These are phyloP conservation scores for Catagonus wagneri DNA, from an alignment of 2,113 vertebrate genomes.

Conservation along the genomic window DNA sequence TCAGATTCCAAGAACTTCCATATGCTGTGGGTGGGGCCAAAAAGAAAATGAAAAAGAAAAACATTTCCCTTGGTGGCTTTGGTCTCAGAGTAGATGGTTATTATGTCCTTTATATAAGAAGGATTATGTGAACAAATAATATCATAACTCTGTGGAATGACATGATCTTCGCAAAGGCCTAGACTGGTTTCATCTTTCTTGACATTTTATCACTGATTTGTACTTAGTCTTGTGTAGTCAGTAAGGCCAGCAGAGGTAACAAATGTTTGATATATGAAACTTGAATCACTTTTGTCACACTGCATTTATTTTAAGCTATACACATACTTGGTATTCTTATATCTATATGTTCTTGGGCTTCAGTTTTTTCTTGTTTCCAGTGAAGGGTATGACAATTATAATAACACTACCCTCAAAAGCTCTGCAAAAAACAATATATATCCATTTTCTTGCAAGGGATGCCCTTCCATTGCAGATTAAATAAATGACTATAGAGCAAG, in stretches of 20 bases:
- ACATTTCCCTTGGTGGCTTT: slow-evolving; percentile 89
- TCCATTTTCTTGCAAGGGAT: slow-evolving; percentile 67
- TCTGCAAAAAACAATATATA: slow-evolving; percentile 85
- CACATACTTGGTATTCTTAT: slow-evolving; percentile 84
- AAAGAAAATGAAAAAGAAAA: slow-evolving; percentile 77
- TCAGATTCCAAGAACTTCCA: no score
- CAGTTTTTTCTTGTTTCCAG: slow-evolving; percentile 85
- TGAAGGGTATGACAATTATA: slow-evolving; percentile 87
- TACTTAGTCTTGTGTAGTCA: slow-evolving; percentile 96
- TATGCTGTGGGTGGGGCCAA: no score
- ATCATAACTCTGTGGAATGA: slow-evolving; percentile 91
- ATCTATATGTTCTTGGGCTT: slow-evolving; percentile 82
- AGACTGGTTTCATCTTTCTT: slow-evolving; percentile 97
- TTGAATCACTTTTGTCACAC: slow-evolving; percentile 94
- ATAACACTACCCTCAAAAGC: slow-evolving; percentile 82
- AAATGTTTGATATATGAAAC: slow-evolving; percentile 97
- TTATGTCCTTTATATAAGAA: slow-evolving; percentile 95
- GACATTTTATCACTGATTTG: slow-evolving; percentile 97
- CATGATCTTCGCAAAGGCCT: slow-evolving; percentile 94
- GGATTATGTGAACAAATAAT: slow-evolving; percentile 96
- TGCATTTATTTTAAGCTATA: slow-evolving; percentile 91
- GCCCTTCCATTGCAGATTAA: slow-evolving; percentile 86
- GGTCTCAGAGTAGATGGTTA: slow-evolving; percentile 86
- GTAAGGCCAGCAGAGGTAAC: slow-evolving; percentile 94
- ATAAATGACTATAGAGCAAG: slow-evolving; percentile 77